These are phyloP conservation scores for Pseudorasbora parva DNA, from an alignment of 2,113 vertebrate species.

Conservation along the genomic window DNA sequence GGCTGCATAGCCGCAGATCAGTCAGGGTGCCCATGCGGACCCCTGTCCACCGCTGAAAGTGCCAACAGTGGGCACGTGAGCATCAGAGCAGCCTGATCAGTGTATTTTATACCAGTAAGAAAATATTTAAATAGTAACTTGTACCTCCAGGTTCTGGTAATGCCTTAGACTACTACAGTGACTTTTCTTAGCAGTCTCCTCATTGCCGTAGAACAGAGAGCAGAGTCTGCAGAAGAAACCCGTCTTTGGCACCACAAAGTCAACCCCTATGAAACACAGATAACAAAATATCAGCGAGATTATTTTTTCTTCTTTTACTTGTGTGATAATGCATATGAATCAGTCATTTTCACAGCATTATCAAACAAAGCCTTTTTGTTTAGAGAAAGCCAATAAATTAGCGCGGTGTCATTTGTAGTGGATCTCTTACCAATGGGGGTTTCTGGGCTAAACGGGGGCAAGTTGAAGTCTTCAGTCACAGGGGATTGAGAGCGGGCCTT, in stretches of 20 bases:
- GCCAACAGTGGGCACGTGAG: too few species aligned
- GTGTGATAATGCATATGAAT: neutral
- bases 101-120: neutral
- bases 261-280: constrained; percentile 65
- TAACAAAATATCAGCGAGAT: too few species aligned
- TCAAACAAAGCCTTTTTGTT: neutral
- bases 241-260: constrained; percentile 74
- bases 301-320: too few species aligned
- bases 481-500: constrained; percentile 60
- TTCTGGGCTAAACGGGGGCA: constrained; percentile 67
- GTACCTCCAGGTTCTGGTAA: constrained; percentile 67
- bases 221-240: constrained; percentile 78
- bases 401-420: neutral
- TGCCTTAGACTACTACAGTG: constrained; percentile 68
- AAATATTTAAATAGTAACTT: neutral
- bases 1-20: too few species aligned
- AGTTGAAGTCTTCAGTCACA: constrained; percentile 27
- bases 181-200: constrained; percentile 61
- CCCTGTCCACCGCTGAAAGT: too few species aligned
- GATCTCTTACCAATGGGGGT: constrained; percentile 68
- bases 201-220: constrained; percentile 59
- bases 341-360: neutral
- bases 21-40: too few species aligned
- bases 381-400: neutral
- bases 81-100: too few species aligned